phyloP scores from a whole-genome alignment of 2,797 vertebrate genomes.

The Catamblyrhynchus diadema region DNA sequence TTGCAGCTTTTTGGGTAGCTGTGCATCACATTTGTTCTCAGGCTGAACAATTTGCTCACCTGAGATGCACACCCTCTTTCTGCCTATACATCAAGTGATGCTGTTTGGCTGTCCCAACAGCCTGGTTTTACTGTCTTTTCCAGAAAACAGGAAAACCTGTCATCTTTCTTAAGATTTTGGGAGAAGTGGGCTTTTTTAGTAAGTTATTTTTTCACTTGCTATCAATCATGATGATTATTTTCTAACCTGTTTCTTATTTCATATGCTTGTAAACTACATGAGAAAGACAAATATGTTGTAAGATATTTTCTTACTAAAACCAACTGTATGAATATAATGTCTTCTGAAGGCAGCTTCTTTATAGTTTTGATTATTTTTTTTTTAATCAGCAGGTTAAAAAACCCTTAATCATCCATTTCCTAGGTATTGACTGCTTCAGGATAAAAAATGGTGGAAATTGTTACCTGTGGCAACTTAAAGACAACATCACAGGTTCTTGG shows the following conservation, averaged over 20 bases:
- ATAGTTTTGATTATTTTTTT: neutral
- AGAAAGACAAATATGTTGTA: neutral
- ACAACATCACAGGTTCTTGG: constrained; percentile 63
- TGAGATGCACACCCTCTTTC: neutral
- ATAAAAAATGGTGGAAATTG: neutral
- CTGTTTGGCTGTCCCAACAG: neutral
- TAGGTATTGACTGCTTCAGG: neutral
- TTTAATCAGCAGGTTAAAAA: neutral
- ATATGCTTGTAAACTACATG: neutral
- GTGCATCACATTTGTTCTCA: neutral
- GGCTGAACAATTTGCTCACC: neutral
- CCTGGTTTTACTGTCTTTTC: neutral
- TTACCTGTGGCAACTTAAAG: constrained; percentile 69
- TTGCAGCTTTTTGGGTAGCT: neutral
- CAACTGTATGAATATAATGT: neutral
- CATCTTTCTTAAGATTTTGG: neutral
- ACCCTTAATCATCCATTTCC: neutral
- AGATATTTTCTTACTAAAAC: neutral
- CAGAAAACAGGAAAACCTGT: neutral
- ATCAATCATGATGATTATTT: neutral
- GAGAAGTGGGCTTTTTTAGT: neutral
- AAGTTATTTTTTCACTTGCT: neutral
- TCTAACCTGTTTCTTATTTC: neutral
- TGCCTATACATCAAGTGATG: neutral
- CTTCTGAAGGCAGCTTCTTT: neutral